phyloP scores from a whole-genome alignment of 2,113 vertebrate genomes.

The Formicarius rufipectus region DNA sequence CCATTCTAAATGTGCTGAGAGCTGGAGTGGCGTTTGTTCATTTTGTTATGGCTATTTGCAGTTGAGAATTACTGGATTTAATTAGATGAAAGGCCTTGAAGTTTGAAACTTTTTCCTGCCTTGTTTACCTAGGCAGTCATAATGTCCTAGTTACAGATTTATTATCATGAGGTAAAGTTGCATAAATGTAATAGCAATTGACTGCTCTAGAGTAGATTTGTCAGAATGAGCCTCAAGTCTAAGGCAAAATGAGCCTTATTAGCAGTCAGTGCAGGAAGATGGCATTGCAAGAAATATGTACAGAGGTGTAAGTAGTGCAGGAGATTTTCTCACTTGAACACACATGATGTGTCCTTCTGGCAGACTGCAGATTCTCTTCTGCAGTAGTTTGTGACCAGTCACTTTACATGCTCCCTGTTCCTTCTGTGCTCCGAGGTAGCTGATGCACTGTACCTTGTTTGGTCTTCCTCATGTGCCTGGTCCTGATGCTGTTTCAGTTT shows the following conservation, averaged over 20 bases:
- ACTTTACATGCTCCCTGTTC: background rate
- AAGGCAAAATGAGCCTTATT: background rate
- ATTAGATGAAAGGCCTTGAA: background rate
- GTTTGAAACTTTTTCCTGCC: background rate
- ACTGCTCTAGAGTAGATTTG: background rate
- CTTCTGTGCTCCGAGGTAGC: background rate
- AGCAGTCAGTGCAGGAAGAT: background rate
- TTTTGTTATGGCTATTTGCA: conserved; percentile 64
- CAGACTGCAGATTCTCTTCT: background rate
- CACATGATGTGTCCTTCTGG: background rate
- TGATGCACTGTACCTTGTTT: background rate
- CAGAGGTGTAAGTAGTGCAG: background rate
- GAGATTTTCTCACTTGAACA: background rate
- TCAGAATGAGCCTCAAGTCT: background rate
- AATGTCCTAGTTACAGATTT: background rate
- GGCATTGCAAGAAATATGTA: background rate
- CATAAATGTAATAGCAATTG: background rate
- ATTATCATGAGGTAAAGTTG: background rate
- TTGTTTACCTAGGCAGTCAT: background rate
- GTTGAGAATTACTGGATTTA: conserved; percentile 27
- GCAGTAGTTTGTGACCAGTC: conserved; percentile 5
- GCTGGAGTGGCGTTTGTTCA: conserved; percentile 57
- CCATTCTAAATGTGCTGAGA: conserved; percentile 65
- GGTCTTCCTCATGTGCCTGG: background rate
- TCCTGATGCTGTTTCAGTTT: background rate